phyloP scores from a whole-genome alignment of 2,113 vertebrate genomes.

The Dunckerocampus dactyliophorus region DNA sequence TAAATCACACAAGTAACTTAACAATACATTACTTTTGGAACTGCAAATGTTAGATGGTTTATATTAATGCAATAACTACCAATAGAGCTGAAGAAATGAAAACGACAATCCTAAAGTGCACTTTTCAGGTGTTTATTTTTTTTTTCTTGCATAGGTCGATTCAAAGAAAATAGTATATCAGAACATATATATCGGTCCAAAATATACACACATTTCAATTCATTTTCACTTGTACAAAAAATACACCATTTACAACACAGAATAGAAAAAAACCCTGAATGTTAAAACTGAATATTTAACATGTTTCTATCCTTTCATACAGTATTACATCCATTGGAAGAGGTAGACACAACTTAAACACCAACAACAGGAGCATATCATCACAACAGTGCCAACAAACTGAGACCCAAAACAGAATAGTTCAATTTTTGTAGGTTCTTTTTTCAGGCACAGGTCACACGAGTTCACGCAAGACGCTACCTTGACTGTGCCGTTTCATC shows the following conservation, averaged over 20 bases:
- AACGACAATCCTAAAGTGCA: too few species aligned
- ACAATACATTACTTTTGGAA: too few species aligned
- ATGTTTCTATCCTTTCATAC: neutral
- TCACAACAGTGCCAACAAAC: neutral
- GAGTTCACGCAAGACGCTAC: too few species aligned
- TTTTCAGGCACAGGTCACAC: too few species aligned
- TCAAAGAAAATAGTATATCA: neutral
- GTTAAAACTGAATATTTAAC: neutral
- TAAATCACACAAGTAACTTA: too few species aligned
- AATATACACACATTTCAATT: conserved; percentile 23
- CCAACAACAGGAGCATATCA: neutral
- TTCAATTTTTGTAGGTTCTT: too few species aligned
- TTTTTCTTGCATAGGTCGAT: conserved; percentile 45
- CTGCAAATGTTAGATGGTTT: too few species aligned
- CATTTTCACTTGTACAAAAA: conserved; percentile 43
- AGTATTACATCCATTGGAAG: conserved; percentile 20
- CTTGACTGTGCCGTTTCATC: too few species aligned
- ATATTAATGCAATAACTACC: too few species aligned
- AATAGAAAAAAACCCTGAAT: conserved; percentile 1
- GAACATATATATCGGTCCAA: conserved; percentile 14
- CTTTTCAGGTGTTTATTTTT: neutral
- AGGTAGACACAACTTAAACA: conserved; percentile 52
- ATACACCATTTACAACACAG: conserved; percentile 6
- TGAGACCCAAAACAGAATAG: neutral
- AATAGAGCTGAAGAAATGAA: too few species aligned